Base-by-base conservation (phyloP, 2,797 vertebrate genomes). In the Cheirogaleus major region DNA sequence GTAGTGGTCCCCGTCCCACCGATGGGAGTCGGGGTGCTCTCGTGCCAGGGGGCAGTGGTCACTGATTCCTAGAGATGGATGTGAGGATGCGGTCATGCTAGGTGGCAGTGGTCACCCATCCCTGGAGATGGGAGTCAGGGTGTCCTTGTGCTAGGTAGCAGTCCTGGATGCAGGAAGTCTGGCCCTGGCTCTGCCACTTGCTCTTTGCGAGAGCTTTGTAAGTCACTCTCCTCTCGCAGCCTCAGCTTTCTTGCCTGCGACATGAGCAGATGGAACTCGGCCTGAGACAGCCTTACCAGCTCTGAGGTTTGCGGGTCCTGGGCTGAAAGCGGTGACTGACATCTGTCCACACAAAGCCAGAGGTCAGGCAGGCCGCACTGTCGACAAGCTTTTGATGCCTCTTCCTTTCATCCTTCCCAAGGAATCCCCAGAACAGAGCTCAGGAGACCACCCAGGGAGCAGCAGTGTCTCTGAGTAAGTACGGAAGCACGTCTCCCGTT, bases 391-490 rank as follows among this genome's bases (percentile, higher is more conserved):
- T 43, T 4, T 88, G 65, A 97, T 23, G 30, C 7, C 14, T 84
- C 41, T 92, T 89, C 61, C 14, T 65, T 55, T 79, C 69, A 17
- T 97, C 96, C 43, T 92, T 17, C 96, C 87, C n/a, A 89, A 99
- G 99, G 95, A 92, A 61, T 79, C 95, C 43, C 83, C 96, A 55
- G 15, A 65, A 32, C 70, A 67, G 89, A 96, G 78, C 14, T 17
- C 41, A 0, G 41, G 82, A 30, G 96, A 59, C 43, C 32, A 69
- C n/a, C 15, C 61, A 0, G 96, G 97, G 88, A 97, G 95, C 93
- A 93, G 72, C 96, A 82, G n/a, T 0, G 4, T 65, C 0, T 30
- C 97, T 1, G 83, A 97, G 99, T 99, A 97, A 98, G 99, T 98
- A 97, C 22, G 63, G 4, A 27, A 6, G 14, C 9, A 0, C 12